Evolutionary conservation across 2,113 vertebrate species (phyloP), one percentile per base, ranked within the genome.

Genomic region (Empidonax alnorum): DNA sequence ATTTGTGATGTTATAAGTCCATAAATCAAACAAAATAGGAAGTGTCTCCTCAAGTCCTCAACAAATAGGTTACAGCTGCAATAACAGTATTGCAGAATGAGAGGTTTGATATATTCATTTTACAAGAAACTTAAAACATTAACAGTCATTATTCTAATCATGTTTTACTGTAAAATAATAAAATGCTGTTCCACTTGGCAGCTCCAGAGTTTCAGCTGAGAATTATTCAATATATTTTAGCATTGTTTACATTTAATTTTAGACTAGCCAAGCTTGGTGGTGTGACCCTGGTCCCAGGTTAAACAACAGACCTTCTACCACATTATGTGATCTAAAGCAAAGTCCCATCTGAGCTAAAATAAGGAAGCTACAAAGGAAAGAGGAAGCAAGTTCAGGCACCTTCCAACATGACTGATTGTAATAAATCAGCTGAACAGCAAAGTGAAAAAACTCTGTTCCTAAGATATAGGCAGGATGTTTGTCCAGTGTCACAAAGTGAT

Each of bases 11-110:
- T 77, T 91, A 22, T 15, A 69, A 62, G 71, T 20, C 63, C 79
- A 86, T 95, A 97, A 98, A 97, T 96, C 96, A 97, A 79, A 75
- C 37, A 59, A 96, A 95, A 90, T 93, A 96, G 93, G 95, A 97
- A 98, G 91, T 1, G 2, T 69, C 90, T 84, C 78, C 96, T 97
- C 92, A 92, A 82, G 58, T 16, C n/a, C n/a, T 91, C 71, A 90
- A 62, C 69, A 89, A 94, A 95, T 93, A 95, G n/a, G 68, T 65
- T 35, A 53, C 56, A 95, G 81, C 93, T 97, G 87, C 55, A 97
- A 91, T 92, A 97, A 96, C 76, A 93, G 22, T 71, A n/a, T 39
- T 81, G 59, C 71, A 61, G 65, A 97, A 94, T 96, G 19, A 97
- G 89, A 75, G 31, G 47, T 78, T 93, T 83, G 68, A 22, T 81